Conservation (phyloP, 1,140 invertebrate species). For the Drosophila novamexicana region DNA sequence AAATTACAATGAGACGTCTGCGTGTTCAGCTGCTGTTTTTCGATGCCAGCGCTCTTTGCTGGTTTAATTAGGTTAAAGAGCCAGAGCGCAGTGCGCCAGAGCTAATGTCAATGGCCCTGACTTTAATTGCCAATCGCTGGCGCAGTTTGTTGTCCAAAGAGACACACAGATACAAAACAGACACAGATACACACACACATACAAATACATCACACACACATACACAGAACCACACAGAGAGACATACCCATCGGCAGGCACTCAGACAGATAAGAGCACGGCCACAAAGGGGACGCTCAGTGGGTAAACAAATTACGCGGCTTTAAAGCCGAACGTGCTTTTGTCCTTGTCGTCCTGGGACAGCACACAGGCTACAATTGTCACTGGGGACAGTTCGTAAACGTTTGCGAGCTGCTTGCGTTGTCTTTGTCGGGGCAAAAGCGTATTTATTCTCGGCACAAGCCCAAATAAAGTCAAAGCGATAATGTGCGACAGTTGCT, state of each 20-base stretch:
- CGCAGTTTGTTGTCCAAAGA: slow-evolving; percentile 53
- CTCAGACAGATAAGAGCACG: slow-evolving; percentile 12
- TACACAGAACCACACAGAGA: background rate
- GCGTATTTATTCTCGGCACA: slow-evolving; percentile 74
- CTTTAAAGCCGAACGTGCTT: slow-evolving; percentile 59
- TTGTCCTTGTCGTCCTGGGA: slow-evolving; percentile 26
- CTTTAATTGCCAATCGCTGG: slow-evolving; percentile 60
- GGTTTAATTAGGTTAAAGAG: slow-evolving; percentile 82
- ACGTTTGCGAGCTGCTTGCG: slow-evolving; percentile 27
- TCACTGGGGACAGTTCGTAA: slow-evolving; percentile 18
- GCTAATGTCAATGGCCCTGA: slow-evolving; percentile 62
- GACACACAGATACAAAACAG: slow-evolving; percentile 27
- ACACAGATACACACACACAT: slow-evolving; percentile 17
- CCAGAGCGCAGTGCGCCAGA: slow-evolving; percentile 1
- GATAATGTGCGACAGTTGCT: slow-evolving; percentile 61
- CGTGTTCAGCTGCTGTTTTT: slow-evolving; percentile 21
- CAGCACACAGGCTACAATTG: slow-evolving; percentile 14
- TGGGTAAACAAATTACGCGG: slow-evolving; percentile 75
- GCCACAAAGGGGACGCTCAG: slow-evolving; percentile 35
- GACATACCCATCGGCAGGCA: background rate
- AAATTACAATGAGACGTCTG: slow-evolving; percentile 54
- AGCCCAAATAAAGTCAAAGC: slow-evolving; percentile 47
- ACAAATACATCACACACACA: slow-evolving; percentile 7
- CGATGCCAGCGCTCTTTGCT: slow-evolving; percentile 35
- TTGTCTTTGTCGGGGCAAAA: slow-evolving; percentile 57